phyloP scores from a whole-genome alignment of 2,113 vertebrate genomes.

The Calidris pugnax region DNA sequence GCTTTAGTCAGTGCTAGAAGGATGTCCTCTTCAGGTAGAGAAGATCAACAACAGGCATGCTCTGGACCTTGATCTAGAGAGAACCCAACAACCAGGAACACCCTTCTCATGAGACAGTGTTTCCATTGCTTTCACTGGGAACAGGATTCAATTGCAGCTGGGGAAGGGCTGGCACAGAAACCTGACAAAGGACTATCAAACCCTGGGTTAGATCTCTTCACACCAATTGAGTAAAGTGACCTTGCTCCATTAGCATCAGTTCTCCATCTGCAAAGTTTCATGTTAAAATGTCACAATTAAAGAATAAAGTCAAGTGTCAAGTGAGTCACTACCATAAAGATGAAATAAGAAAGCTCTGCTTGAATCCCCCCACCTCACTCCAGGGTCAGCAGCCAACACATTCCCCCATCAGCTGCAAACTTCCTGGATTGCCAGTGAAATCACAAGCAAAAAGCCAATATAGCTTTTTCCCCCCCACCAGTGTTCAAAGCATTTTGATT shows the following conservation, averaged over 20 bases:
- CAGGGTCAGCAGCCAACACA: slow-evolving; percentile 28
- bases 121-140: not conserved
- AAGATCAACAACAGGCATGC: not conserved
- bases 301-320: slow-evolving; percentile 1
- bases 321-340: slow-evolving; percentile 33
- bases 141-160: not conserved
- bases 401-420: not conserved
- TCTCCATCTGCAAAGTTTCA: not conserved
- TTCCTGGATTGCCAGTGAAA: not conserved
- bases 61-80: not conserved
- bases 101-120: not conserved
- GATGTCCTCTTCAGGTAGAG: not conserved
- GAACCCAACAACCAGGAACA: not conserved
- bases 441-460: not conserved
- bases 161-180: not conserved
- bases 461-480: not conserved
- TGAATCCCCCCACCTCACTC: not conserved
- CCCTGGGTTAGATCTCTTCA: not conserved
- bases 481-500: not conserved
- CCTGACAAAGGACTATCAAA: not conserved
- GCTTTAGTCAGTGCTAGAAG: not conserved
- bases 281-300: not conserved
- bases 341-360: not conserved
- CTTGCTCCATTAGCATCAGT: not conserved
- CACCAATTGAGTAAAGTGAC: not conserved